phyloP scores from a whole-genome alignment of 2,113 vertebrate species.

The Chloropsis hardwickii region DNA sequence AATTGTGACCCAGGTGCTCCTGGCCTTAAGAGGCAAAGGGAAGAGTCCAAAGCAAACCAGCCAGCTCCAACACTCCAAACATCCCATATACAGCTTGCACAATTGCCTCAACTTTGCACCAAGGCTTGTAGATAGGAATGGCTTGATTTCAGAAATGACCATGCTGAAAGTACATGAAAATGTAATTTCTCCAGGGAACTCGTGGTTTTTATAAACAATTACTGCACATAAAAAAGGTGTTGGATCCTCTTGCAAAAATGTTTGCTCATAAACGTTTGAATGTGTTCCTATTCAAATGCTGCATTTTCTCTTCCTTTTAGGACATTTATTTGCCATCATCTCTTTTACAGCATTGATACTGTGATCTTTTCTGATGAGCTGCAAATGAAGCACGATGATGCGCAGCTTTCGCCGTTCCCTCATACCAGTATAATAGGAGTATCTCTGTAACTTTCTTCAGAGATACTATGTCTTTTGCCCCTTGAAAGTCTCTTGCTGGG shows the following conservation, averaged over 20 bases:
- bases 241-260: neutral
- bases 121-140: neutral
- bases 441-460: neutral
- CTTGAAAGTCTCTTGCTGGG: neutral
- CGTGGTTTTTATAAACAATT: neutral
- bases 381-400: neutral
- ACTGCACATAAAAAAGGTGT: neutral
- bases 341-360: neutral
- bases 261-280: neutral
- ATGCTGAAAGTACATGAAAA: neutral
- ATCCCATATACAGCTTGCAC: neutral
- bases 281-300: neutral
- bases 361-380: neutral
- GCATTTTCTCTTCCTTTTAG: neutral
- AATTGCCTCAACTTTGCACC: neutral
- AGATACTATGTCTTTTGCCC: neutral
- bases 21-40: neutral
- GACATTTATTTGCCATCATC: neutral
- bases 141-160: neutral
- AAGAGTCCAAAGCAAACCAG: neutral
- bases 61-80: neutral
- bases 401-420: neutral
- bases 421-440: neutral
- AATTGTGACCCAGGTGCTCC: neutral
- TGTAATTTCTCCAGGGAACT: neutral